Evolutionary conservation across 2,113 vertebrate species (phyloP).

Genomic region (Leptodactylus fuscus): DNA sequence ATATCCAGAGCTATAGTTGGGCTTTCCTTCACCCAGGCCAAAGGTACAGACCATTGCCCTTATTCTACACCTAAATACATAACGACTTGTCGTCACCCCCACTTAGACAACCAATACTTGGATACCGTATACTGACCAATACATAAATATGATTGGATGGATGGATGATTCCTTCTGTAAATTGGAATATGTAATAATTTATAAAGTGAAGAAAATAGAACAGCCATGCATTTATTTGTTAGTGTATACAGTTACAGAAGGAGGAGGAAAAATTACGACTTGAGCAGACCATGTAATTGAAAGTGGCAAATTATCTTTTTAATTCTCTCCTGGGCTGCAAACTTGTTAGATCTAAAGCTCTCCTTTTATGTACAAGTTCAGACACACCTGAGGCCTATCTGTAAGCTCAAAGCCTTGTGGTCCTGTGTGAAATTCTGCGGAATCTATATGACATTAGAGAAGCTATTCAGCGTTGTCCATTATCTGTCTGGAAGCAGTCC

Average conservation of each 20-base stretch:
- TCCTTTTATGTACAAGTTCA: slow-evolving; percentile 36
- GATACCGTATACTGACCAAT: too few species aligned
- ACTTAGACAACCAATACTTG: too few species aligned
- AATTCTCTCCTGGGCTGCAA: not conserved
- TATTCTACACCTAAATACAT: too few species aligned
- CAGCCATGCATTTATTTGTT: not conserved
- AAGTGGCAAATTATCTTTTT: slow-evolving; percentile 11
- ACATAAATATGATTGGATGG: too few species aligned
- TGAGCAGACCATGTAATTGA: slow-evolving; percentile 13
- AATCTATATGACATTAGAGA: not conserved
- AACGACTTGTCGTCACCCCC: too few species aligned
- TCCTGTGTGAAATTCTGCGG: not conserved
- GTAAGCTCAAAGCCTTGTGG: slow-evolving; percentile 18
- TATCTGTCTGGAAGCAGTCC: slow-evolving; percentile 25
- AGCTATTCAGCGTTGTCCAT: not conserved
- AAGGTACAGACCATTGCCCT: too few species aligned
- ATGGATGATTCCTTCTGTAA: too few species aligned
- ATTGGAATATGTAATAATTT: not conserved
- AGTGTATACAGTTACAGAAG: not conserved
- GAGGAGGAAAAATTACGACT: not conserved
- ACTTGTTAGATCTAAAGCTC: not conserved
- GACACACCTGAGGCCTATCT: slow-evolving; percentile 20
- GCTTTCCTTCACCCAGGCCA: too few species aligned
- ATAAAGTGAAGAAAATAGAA: not conserved
- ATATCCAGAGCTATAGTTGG: too few species aligned